Conservation (phyloP, 2,888 invertebrate species). For the Lithophane socia region DNA sequence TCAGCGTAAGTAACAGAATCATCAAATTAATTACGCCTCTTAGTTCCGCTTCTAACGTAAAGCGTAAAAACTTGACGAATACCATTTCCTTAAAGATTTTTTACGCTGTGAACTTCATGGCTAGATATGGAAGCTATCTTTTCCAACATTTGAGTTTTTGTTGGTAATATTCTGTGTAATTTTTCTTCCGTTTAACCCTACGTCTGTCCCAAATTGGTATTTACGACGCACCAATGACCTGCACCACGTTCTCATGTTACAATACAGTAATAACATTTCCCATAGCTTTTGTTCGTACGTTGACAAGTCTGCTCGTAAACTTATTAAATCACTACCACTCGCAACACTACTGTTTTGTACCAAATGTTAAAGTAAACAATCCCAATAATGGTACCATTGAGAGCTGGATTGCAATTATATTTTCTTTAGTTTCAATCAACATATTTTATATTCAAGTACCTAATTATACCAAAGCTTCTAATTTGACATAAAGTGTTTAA, state of each 20-base stretch:
- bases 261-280: conserved; percentile 71
- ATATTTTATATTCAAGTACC: background rate
- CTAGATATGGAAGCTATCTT: background rate
- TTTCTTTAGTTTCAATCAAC: conserved; percentile 8
- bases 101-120: conserved; percentile 13
- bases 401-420: conserved; percentile 2
- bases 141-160: background rate
- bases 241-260: conserved; percentile 71
- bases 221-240: conserved; percentile 77
- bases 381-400: conserved; percentile 31
- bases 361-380: conserved; percentile 42
- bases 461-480: conserved; percentile 8
- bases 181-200: conserved; percentile 55
- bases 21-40: conserved; percentile 58
- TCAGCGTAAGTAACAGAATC: conserved; percentile 39
- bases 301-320: conserved; percentile 78
- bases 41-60: conserved; percentile 50
- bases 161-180: conserved; percentile 16
- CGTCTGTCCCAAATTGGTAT: conserved; percentile 74
- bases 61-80: conserved; percentile 49
- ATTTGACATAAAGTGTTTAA: conserved; percentile 15
- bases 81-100: conserved; percentile 36
- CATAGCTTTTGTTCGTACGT: conserved; percentile 75
- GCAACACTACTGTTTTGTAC: conserved; percentile 50
- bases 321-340: conserved; percentile 70